phyloP scores from a whole-genome alignment of 2,888 invertebrate genomes.

The Acleris literana region DNA sequence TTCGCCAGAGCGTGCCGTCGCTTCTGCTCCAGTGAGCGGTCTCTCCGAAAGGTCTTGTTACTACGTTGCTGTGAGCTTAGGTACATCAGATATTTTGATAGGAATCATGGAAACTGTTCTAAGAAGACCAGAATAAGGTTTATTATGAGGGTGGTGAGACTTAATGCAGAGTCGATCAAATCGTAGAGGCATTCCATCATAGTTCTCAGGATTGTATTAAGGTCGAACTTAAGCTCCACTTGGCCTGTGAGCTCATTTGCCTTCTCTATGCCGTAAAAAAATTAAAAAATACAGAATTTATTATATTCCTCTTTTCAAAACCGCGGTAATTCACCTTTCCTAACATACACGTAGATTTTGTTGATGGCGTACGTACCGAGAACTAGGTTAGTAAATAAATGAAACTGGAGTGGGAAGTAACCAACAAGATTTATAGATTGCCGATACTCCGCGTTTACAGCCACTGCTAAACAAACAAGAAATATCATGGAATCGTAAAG shows the following conservation, averaged over 20 bases:
- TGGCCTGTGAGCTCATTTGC: too few species aligned
- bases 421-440: slow-evolving; percentile 23
- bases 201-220: too few species aligned
- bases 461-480: slow-evolving; percentile 5
- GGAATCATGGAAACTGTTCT: not conserved
- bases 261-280: too few species aligned
- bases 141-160: not conserved
- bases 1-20: slow-evolving; percentile 9
- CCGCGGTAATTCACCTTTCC: too few species aligned
- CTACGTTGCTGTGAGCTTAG: not conserved
- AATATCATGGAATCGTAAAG: slow-evolving; percentile 18
- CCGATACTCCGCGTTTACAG: slow-evolving; percentile 1
- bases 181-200: too few species aligned
- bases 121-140: not conserved
- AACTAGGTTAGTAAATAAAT: slow-evolving; percentile 16
- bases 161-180: too few species aligned
- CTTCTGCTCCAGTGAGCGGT: slow-evolving; percentile 10
- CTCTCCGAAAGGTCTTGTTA: not conserved
- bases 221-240: too few species aligned
- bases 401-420: slow-evolving; percentile 14
- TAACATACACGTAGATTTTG: not conserved
- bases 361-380: not conserved
- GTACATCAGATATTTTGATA: not conserved
- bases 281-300: too few species aligned
- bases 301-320: too few species aligned